Evolutionary conservation across 1,140 invertebrate species (phyloP).

Genomic region (Sweltsa coloradensis): DNA sequence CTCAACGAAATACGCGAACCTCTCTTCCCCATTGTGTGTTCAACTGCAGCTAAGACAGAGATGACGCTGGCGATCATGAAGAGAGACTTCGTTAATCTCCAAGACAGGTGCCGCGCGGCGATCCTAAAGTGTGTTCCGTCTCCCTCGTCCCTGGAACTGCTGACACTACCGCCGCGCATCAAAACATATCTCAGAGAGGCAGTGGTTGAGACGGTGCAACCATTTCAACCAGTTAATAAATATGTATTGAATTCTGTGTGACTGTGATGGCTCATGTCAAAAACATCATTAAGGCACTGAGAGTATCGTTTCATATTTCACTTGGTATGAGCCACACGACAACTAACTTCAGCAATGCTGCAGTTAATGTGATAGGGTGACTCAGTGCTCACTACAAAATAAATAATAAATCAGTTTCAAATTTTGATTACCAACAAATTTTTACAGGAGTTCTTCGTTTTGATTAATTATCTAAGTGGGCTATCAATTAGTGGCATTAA

Average conservation of each 20-base stretch:
- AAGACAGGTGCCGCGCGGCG: conserved; percentile 28
- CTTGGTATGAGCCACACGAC: background rate
- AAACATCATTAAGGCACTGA: background rate
- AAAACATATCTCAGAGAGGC: conserved; percentile 9
- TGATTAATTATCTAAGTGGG: no score
- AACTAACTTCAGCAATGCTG: background rate
- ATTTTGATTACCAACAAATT: no score
- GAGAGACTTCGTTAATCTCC: conserved; percentile 49
- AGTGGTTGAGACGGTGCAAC: background rate
- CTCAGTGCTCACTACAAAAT: no score
- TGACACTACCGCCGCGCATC: conserved; percentile 6
- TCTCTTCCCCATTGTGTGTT: conserved; percentile 56
- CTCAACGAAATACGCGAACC: conserved; percentile 35
- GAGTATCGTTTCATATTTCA: background rate
- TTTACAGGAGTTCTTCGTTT: no score
- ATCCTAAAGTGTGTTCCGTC: conserved; percentile 6
- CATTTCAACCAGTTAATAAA: background rate
- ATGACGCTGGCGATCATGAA: conserved; percentile 44
- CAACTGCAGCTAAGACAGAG: conserved; percentile 63
- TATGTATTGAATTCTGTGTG: background rate
- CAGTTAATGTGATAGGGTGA: background rate
- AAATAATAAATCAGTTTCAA: no score
- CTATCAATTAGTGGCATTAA: no score
- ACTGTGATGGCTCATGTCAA: background rate
- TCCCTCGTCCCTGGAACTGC: background rate